A percentile compares a stretch with the other conserved stretches of the same genome.
Conservation (phyloP, 2,797 vertebrate genomes). For the Brachymystax lenok region DNA sequence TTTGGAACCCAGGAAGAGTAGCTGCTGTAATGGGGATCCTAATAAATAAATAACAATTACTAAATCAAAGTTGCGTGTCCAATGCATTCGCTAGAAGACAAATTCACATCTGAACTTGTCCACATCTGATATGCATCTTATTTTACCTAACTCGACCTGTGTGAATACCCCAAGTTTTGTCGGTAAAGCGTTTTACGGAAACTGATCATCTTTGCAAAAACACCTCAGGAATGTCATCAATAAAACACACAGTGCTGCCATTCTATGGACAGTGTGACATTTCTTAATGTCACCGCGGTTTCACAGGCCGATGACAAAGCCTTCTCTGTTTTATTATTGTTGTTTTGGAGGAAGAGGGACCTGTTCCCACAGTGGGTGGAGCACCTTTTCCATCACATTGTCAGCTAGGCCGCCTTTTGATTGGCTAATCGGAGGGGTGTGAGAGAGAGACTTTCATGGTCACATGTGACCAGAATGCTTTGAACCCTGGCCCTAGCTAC, state of each 20-base stretch:
- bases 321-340: constrained; percentile 37
- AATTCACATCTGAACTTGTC: background rate
- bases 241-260: background rate
- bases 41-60: too few relatives aligned
- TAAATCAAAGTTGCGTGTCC: background rate
- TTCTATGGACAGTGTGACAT: background rate
- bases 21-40: too few relatives aligned
- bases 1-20: too few relatives aligned
- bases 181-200: background rate
- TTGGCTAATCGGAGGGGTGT: constrained; percentile 74
- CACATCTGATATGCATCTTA: background rate
- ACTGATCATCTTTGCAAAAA: background rate
- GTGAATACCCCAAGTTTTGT: background rate
- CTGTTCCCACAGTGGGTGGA: background rate
- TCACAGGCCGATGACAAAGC: constrained; percentile 24
- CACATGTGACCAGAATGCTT: constrained; percentile 63
- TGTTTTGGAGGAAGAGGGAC: constrained; percentile 15
- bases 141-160: background rate
- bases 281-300: constrained; percentile 21
- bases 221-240: background rate
- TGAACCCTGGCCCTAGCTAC: constrained; percentile 43
- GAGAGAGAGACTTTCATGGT: constrained; percentile 57
- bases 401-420: constrained; percentile 46
- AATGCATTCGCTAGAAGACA: background rate
- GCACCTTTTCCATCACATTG: constrained; percentile 38